phyloP scores from a whole-genome alignment of 2,797 vertebrate species.

The Gymnoscopelus microlampas region DNA sequence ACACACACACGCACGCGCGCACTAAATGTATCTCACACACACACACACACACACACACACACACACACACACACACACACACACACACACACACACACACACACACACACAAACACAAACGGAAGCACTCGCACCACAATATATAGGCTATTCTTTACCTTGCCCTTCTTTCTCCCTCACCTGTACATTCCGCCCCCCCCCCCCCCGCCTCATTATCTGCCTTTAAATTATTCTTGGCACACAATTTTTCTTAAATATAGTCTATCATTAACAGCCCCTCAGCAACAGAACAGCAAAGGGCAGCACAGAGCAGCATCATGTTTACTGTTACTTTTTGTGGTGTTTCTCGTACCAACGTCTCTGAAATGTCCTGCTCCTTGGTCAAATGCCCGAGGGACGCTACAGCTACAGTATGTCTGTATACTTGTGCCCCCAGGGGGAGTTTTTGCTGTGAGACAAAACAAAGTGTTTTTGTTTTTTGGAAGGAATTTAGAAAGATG shows the following conservation, averaged over 20 bases:
- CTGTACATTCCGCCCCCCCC: slow-evolving; percentile 42
- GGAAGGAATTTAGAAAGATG: slow-evolving; percentile 58
- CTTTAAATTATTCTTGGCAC: slow-evolving; percentile 38
- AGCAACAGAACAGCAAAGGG: slow-evolving; percentile 35
- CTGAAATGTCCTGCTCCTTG: slow-evolving; percentile 29
- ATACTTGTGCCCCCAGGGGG: not conserved
- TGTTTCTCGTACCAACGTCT: slow-evolving; percentile 22
- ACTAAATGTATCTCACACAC: not conserved
- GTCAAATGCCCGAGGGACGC: slow-evolving; percentile 39
- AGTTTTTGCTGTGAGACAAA: slow-evolving; percentile 28
- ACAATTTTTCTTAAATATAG: slow-evolving; percentile 47
- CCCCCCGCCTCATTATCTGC: not conserved
- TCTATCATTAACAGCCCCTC: slow-evolving; percentile 39
- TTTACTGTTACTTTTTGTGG: slow-evolving; percentile 44
- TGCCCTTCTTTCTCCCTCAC: slow-evolving; percentile 48
- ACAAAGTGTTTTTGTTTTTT: slow-evolving; percentile 33
- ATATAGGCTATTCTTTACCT: slow-evolving; percentile 42
- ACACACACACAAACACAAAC: not conserved
- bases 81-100: slow-evolving; percentile 8
- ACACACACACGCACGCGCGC: slow-evolving; percentile 10
- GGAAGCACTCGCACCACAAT: too few relatives aligned
- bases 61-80: slow-evolving; percentile 19
- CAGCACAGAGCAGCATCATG: slow-evolving; percentile 38
- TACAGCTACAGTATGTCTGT: slow-evolving; percentile 4
- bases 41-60: slow-evolving; percentile 26